Base-by-base conservation (phyloP, 2,113 vertebrate genomes). In the Charadrius vociferus region DNA sequence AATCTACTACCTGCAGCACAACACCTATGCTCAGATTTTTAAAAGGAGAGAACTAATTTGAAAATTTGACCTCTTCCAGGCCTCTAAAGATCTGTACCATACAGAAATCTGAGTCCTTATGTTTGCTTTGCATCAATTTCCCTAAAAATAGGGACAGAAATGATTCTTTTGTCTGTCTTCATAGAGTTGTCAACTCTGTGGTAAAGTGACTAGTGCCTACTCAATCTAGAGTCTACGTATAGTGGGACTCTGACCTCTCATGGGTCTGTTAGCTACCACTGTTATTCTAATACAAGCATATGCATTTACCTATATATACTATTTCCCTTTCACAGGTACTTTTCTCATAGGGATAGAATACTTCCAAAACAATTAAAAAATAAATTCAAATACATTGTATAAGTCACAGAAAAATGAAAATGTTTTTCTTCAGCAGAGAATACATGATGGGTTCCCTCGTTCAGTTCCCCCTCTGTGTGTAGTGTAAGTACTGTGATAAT, bases 401-500 rank as follows among this genome's bases (percentile, higher is more conserved):
- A 72, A 86, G 21, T 12, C 3, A 4, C 2, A 23, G 32, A 85
- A 75, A 85, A 79, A 78, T 12, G 0, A 21, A 53, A 73, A 74
- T 16, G 2, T 20, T 90, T 93, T 85, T 37, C 29, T 17, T 56
- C 27, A 72, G 62, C 36, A 59, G 61, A 78, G n/a, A 89, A 66
- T 21, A 81, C 12, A 18, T 1, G 1, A 17, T 0, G 6, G 37
- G 21, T 41, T 8, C 24, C 32, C 26, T 50, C 0, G 0, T 41
- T 43, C 73, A 45, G 19, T 45, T 30, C 41, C n/a, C 50, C 14
- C 37, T 53, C 27, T 52, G 1, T 10, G 15, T 32, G 56, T 29
- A 49, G 39, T 9, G 7, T 27, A 65, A 43, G 30, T n/a, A 29
- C 11, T 63, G 66, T 16, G 77, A 34, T 6, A 34, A 59, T 7